Conservation (phyloP, 2,797 vertebrate species). For the Gastrophryne carolinensis region DNA sequence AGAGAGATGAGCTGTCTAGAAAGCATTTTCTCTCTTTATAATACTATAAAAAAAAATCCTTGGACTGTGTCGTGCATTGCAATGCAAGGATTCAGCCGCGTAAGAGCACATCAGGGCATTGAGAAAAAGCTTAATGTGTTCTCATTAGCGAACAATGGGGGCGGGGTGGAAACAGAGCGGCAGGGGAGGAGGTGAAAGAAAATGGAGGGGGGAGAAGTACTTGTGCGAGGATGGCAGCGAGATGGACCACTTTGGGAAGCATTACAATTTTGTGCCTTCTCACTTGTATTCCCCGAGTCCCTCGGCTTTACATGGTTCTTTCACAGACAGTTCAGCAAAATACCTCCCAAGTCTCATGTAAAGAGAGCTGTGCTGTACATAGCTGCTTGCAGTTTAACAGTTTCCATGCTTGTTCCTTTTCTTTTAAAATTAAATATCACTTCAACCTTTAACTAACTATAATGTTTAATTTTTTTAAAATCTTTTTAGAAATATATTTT, state of each 20-base stretch:
- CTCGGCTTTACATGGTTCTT: slow-evolving; percentile 65
- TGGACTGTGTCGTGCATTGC: slow-evolving; percentile 59
- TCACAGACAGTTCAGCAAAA: slow-evolving; percentile 64
- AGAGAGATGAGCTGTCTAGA: slow-evolving; percentile 62
- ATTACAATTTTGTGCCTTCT: slow-evolving; percentile 60
- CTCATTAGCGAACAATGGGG: slow-evolving; percentile 63
- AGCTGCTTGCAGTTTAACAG: slow-evolving; percentile 58
- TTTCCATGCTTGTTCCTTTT: slow-evolving; percentile 49
- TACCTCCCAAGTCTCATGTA: slow-evolving; percentile 65
- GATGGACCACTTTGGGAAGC: slow-evolving; percentile 60
- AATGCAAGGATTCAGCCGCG: slow-evolving; percentile 60
- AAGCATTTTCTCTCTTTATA: slow-evolving; percentile 64
- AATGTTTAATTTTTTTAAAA: too few species aligned
- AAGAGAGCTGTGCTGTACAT: slow-evolving; percentile 58
- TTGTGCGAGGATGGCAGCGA: slow-evolving; percentile 53
- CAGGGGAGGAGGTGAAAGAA: slow-evolving; percentile 34
- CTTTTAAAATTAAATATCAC: too few species aligned
- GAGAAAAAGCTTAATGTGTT: slow-evolving; percentile 65
- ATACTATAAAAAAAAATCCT: slow-evolving; percentile 63
- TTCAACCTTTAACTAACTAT: too few species aligned
- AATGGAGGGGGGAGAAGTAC: slow-evolving; percentile 37
- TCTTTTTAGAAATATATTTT: too few species aligned
- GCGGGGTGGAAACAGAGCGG: slow-evolving; percentile 36
- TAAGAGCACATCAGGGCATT: slow-evolving; percentile 61
- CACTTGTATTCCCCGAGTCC: slow-evolving; percentile 65